Base-by-base conservation (phyloP, 2,113 vertebrate species). In the Proteles cristata region DNA sequence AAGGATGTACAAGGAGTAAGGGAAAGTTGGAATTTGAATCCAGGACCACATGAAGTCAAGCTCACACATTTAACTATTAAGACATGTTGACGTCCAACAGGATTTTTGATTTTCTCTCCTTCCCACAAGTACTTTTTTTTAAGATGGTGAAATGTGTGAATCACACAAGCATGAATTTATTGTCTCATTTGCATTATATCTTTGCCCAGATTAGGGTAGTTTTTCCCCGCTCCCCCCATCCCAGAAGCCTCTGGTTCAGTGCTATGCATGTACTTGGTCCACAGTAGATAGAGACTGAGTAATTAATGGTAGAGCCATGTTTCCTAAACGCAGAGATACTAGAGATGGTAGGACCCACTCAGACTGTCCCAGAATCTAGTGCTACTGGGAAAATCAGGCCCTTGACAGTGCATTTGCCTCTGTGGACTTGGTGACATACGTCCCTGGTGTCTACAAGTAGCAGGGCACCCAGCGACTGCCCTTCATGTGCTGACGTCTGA, bases 401-500 rank as follows among this genome's bases (percentile, higher is more conserved):
- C 71, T 31, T 3, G 58, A 53, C 21, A 71, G 23, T 43, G 28
- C 33, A 12, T 50, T 17, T 12, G 79, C 28, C 0, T 2, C 14
- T 9, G 73, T 77, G 71, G 50, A 65, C 85, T 45, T 68, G 94
- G 81, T 81, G 71, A 31, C 0, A 2, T 26, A 11, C 11, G 28
- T 19, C 10, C 61, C 45, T 88, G 23, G 11, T 68, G 16, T 87
- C 93, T 74, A 71, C 79, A 88, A 93, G 90, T 58, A 68, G 21
- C 26, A 39, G 39, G 50, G 83, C 68, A 39, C 16, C 87, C 31
- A 48, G 16, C 1, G 2, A 43, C 48, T 39, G 86, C 48, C 53
- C 58, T 95, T 81, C 71, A 0, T 66, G n/a, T 19, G 91, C 88
- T 89, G 93, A 93, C 4, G 26, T 96, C 87, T 63, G 74, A 55